phyloP scores from a whole-genome alignment of 2,113 vertebrate genomes.

The zebrafish (Danio rerio) region DNA sequence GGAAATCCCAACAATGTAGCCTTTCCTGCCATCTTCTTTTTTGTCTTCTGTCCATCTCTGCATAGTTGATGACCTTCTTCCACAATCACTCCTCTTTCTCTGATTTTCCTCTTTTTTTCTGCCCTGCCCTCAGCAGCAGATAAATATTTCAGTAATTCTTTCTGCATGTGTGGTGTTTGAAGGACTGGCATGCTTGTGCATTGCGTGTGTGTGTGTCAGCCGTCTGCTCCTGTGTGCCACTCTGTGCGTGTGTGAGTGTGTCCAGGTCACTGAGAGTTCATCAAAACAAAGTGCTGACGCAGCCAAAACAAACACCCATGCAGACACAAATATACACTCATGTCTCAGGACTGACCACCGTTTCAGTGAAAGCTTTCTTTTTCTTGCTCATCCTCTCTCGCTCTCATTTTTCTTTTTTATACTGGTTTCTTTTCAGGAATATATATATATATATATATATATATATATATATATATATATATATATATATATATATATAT shows the following conservation, averaged over 20 bases:
- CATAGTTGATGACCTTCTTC: constrained; percentile 20
- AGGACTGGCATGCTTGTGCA: constrained; percentile 18
- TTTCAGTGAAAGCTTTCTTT: neutral
- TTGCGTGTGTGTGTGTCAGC: constrained; percentile 1
- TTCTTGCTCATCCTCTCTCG: neutral
- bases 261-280: constrained; percentile 52
- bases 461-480: no score
- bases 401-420: neutral
- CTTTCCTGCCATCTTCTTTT: constrained; percentile 13
- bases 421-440: no score
- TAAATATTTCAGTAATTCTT: constrained; percentile 53
- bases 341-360: constrained; percentile 8
- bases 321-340: constrained; percentile 21
- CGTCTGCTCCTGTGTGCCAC: constrained; percentile 29
- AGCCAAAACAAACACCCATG: constrained; percentile 50
- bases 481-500: no score
- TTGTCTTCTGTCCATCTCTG: neutral
- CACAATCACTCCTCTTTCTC: constrained; percentile 32
- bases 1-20: constrained; percentile 39
- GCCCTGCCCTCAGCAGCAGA: constrained; percentile 8
- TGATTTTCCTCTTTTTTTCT: neutral
- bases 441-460: no score
- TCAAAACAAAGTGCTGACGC: constrained; percentile 52
- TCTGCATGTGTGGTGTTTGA: constrained; percentile 23
- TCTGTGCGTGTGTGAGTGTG: constrained; percentile 25